These are phyloP conservation scores for Scarus forsteni DNA, from an alignment of 2,797 vertebrate species.

Conservation along the genomic window DNA sequence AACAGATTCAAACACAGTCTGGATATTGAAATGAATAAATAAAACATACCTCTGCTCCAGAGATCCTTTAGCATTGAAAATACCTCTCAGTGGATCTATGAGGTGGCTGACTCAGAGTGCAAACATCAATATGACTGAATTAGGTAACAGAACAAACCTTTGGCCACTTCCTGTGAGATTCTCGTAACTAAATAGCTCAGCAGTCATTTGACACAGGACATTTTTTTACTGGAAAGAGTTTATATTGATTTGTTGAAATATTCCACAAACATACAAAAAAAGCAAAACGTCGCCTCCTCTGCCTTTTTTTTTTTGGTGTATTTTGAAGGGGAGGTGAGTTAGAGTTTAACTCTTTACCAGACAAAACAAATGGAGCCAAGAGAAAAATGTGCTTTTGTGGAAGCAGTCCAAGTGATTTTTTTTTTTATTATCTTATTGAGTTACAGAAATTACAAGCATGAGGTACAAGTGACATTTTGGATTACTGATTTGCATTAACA, in stretches of 20 bases:
- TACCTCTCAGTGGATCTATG: slow-evolving; percentile 15
- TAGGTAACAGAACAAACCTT: slow-evolving; percentile 74
- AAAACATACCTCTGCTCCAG: slow-evolving; percentile 61
- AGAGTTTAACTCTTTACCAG: slow-evolving; percentile 12
- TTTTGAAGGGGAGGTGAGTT: neutral
- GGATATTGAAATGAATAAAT: neutral
- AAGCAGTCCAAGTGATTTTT: neutral
- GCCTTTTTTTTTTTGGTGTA: neutral
- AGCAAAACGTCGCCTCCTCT: neutral
- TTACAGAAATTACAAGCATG: no score
- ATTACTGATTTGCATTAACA: no score
- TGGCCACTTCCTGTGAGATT: slow-evolving; percentile 50
- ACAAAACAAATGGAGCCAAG: slow-evolving; percentile 5
- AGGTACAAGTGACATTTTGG: no score
- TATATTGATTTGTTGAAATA: neutral
- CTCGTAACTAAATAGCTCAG: slow-evolving; percentile 10
- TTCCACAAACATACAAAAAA: neutral
- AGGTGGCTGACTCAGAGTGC: slow-evolving; percentile 52
- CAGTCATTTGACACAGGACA: neutral
- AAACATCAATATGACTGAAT: slow-evolving; percentile 61
- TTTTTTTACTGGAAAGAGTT: neutral
- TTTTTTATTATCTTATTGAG: neutral
- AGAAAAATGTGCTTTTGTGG: neutral
- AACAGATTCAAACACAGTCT: neutral
- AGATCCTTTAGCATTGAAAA: slow-evolving; percentile 29